These are phyloP conservation scores for Lycocerus yunnanus DNA, from an alignment of 2,888 invertebrate species.

Conservation along the genomic window DNA sequence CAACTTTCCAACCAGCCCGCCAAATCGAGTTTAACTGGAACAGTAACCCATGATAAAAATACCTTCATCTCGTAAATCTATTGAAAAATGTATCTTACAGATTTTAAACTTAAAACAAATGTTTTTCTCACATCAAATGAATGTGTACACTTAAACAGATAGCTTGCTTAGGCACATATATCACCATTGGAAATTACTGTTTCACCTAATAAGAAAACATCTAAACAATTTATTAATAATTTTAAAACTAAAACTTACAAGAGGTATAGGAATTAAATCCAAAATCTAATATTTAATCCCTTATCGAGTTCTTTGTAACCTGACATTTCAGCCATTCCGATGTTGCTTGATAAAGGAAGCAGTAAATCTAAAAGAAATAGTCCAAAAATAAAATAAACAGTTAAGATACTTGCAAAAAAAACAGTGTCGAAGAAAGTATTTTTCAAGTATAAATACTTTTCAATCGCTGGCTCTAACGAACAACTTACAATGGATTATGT, in stretches of 20 bases:
- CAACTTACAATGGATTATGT: constrained; percentile 66
- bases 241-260: constrained; percentile 52
- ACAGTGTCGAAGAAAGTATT: too few species aligned
- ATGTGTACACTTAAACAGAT: constrained; percentile 70
- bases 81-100: constrained; percentile 80
- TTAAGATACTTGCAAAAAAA: too few species aligned
- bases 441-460: too few species aligned
- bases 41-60: constrained; percentile 75
- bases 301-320: constrained; percentile 80
- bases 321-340: constrained; percentile 78
- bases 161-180: constrained; percentile 80
- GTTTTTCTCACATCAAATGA: constrained; percentile 89
- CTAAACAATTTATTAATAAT: not conserved
- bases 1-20: constrained; percentile 95
- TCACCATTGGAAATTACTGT: constrained; percentile 90
- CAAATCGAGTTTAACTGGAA: constrained; percentile 80
- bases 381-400: not conserved
- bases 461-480: not conserved
- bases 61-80: constrained; percentile 78
- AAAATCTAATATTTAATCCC: constrained; percentile 78
- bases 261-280: constrained; percentile 68
- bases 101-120: constrained; percentile 88
- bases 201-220: constrained; percentile 61
- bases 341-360: constrained; percentile 76
- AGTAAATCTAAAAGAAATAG: constrained; percentile 62